Evolutionary conservation across 2,797 vertebrate species (phyloP).

Genomic region (Malacoraja senta): DNA sequence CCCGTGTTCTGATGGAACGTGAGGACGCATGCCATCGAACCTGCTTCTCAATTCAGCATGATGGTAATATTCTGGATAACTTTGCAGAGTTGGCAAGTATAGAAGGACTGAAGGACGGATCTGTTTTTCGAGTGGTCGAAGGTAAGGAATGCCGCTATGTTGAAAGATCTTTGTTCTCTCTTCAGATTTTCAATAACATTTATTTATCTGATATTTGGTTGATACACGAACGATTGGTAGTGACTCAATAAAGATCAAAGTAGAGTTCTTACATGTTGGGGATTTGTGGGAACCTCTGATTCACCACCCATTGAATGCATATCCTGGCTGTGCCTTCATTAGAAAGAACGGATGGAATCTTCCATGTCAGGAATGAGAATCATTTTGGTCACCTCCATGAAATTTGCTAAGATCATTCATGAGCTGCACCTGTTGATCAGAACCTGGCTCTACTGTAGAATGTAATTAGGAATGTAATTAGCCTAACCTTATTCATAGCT

Average conservation of each 20-base stretch:
- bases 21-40: conserved; percentile 45
- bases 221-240: background rate
- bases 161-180: background rate
- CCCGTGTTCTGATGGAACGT: conserved; percentile 45
- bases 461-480: too few relatives aligned
- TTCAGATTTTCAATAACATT: background rate
- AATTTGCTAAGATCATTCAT: background rate
- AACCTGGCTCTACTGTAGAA: too few relatives aligned
- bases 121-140: conserved; percentile 43
- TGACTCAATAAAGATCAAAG: background rate
- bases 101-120: conserved; percentile 42
- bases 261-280: background rate
- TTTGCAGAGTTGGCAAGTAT: conserved; percentile 42
- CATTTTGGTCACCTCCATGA: background rate
- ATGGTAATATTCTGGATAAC: conserved; percentile 43
- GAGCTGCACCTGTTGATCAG: too few relatives aligned
- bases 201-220: background rate
- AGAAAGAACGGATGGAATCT: background rate
- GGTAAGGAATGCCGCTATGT: conserved; percentile 38
- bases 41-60: conserved; percentile 45
- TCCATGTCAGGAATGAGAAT: background rate
- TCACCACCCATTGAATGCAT: background rate
- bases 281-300: background rate
- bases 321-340: background rate
- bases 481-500: too few relatives aligned